Evolutionary conservation across 2,113 vertebrate genomes (phyloP).

Genomic region (Brienomyrus longianalis): DNA sequence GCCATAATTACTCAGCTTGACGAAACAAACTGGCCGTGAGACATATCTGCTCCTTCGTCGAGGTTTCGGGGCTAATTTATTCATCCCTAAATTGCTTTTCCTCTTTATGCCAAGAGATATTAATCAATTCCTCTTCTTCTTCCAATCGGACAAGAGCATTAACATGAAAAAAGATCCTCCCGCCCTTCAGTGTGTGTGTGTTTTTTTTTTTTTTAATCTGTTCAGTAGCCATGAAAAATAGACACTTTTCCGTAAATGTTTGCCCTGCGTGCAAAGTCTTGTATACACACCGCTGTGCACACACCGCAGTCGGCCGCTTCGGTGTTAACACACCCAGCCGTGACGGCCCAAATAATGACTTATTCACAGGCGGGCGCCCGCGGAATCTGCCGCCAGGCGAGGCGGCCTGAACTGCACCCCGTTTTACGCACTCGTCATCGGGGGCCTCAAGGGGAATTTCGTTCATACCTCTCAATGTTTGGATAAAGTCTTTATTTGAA

Average conservation of each 20-base stretch:
- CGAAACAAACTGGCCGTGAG: conserved; percentile 20
- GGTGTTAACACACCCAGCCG: background rate
- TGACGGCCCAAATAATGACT: background rate
- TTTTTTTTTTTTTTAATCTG: background rate
- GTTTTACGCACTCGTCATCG: background rate
- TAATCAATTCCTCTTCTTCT: conserved; percentile 33
- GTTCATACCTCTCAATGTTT: background rate
- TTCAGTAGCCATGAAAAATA: background rate
- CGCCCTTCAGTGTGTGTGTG: conserved; percentile 17
- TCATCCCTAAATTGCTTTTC: conserved; percentile 40
- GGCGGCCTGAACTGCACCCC: background rate
- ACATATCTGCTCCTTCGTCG: conserved; percentile 18
- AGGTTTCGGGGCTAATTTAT: conserved; percentile 34
- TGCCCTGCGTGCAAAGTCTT: background rate
- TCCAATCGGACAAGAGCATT: conserved; percentile 20
- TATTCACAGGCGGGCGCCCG: background rate
- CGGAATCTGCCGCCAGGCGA: background rate
- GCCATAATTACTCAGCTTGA: conserved; percentile 37
- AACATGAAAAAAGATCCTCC: conserved; percentile 20
- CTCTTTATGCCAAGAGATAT: conserved; percentile 39
- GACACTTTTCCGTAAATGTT: background rate
- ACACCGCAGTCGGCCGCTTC: background rate
- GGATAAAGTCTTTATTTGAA: background rate
- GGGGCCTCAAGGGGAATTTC: background rate
- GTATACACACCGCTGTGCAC: conserved; percentile 8